These are phyloP conservation scores for Centrocercus urophasianus DNA, from an alignment of 2,113 vertebrate genomes.

Conservation along the genomic window DNA sequence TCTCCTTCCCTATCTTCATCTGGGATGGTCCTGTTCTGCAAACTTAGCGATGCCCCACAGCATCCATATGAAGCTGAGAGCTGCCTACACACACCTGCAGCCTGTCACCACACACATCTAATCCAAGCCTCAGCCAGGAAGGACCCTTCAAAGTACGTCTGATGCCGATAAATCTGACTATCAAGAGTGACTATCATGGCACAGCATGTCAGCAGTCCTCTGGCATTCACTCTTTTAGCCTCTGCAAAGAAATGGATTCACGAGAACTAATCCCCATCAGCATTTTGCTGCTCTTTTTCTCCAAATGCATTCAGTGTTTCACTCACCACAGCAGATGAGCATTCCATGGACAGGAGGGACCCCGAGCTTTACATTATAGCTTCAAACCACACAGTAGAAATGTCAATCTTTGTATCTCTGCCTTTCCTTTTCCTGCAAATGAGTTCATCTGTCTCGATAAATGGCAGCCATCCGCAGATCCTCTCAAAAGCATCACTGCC, in stretches of 20 bases:
- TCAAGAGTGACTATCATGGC: not conserved
- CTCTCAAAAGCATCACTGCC: not conserved
- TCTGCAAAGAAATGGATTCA: not conserved
- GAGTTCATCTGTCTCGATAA: not conserved
- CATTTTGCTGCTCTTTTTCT: not conserved
- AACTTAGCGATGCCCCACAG: rapidly evolving
- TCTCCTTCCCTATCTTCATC: not conserved
- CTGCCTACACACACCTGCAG: rapidly evolving
- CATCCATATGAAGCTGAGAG: rapidly evolving
- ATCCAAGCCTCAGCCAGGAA: not conserved
- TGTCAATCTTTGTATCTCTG: not conserved
- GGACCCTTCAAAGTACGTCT: not conserved
- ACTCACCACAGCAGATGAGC: not conserved
- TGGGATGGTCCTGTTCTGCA: not conserved
- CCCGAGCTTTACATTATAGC: not conserved
- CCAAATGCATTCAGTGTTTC: not conserved
- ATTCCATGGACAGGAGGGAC: not conserved
- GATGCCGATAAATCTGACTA: not conserved
- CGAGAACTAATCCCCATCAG: not conserved
- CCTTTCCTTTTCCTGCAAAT: not conserved
- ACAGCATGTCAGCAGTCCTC: not conserved
- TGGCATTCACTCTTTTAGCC: not conserved
- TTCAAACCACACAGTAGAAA: not conserved
- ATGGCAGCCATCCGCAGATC: not conserved
- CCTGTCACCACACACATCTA: rapidly evolving